phyloP scores from a whole-genome alignment of 2,888 invertebrate species.

The Papilio gigon region DNA sequence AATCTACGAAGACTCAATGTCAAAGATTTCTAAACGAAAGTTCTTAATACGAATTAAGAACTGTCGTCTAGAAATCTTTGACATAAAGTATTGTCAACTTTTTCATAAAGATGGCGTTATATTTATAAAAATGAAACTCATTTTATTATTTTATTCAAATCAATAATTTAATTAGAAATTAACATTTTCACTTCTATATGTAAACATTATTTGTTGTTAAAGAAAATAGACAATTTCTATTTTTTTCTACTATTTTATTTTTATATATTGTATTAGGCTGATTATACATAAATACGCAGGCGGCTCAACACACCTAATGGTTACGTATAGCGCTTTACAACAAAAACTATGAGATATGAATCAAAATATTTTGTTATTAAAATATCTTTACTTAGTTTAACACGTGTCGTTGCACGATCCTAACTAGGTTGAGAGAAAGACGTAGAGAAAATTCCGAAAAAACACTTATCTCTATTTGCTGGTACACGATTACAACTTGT shows the following conservation, averaged over 20 bases:
- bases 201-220: slow-evolving; percentile 67
- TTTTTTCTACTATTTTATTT: slow-evolving; percentile 55
- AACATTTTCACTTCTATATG: slow-evolving; percentile 72
- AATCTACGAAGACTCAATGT: too few species aligned
- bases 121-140: slow-evolving; percentile 55
- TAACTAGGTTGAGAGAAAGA: slow-evolving; percentile 79
- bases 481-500: slow-evolving; percentile 69
- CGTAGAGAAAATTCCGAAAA: slow-evolving; percentile 77
- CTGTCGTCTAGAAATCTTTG: too few species aligned
- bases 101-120: neutral
- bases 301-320: slow-evolving; percentile 68
- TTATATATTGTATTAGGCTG: slow-evolving; percentile 68
- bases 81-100: neutral
- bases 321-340: slow-evolving; percentile 61
- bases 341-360: slow-evolving; percentile 62
- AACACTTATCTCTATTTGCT: slow-evolving; percentile 63
- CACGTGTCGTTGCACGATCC: slow-evolving; percentile 54
- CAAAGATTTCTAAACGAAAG: too few species aligned
- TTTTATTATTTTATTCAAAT: slow-evolving; percentile 72
- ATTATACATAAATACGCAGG: slow-evolving; percentile 70
- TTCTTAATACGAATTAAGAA: too few species aligned
- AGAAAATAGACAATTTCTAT: slow-evolving; percentile 66
- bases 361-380: slow-evolving; percentile 62
- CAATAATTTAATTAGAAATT: slow-evolving; percentile 78
- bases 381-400: slow-evolving; percentile 56